Evolutionary conservation across 1,140 invertebrate species (phyloP).

Genomic region (Venustaconcha ellipsiformis): DNA sequence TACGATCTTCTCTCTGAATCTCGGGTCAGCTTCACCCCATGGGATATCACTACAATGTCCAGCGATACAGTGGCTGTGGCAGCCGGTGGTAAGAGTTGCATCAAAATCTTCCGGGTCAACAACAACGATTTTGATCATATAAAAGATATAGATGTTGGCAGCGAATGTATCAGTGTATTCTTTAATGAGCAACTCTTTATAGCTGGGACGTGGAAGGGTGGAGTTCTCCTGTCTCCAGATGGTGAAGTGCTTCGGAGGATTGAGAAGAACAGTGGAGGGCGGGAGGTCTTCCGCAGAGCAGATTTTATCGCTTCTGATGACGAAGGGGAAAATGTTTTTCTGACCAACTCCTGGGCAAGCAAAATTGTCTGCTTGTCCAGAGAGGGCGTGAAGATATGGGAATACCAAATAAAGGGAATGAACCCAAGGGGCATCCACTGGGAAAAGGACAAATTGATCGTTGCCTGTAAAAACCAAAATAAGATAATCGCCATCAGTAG

Average conservation of each 20-base stretch:
- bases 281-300: not conserved
- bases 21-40: conserved; percentile 2
- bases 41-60: not conserved
- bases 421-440: conserved; percentile 5
- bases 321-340: not conserved
- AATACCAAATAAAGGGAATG: not conserved
- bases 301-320: conserved; percentile 2
- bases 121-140: not conserved
- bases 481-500: not conserved
- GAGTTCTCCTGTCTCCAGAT: not conserved
- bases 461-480: not conserved
- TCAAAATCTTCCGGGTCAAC: conserved; percentile 2
- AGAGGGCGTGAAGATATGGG: conserved; percentile 3
- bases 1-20: not conserved
- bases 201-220: conserved; percentile 2
- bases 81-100: not conserved
- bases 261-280: not conserved
- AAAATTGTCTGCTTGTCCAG: conserved; percentile 4
- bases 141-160: conserved; percentile 1
- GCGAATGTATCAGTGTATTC: conserved; percentile 9
- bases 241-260: not conserved
- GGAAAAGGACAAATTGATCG: not conserved
- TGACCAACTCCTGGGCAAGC: conserved; percentile 8
- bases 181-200: not conserved
- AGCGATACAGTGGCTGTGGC: not conserved